These are phyloP conservation scores for Columbina picui DNA, from an alignment of 2,113 vertebrate species.

Conservation along the genomic window DNA sequence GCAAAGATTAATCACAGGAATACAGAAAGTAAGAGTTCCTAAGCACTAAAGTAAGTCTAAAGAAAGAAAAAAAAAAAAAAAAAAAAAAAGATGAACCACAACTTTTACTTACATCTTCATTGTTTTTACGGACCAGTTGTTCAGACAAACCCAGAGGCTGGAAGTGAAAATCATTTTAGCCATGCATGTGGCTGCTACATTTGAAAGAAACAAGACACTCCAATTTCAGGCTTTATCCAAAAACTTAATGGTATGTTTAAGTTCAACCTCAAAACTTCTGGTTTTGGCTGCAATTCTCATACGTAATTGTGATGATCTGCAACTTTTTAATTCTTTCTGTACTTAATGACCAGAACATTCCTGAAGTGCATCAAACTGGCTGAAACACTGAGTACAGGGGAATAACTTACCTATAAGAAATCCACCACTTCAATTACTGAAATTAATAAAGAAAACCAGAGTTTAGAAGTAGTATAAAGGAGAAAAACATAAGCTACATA, in stretches of 20 bases:
- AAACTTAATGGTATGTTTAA: not conserved
- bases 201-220: not conserved
- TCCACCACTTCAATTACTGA: not conserved
- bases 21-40: not conserved
- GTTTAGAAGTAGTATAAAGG: not conserved
- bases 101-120: not conserved
- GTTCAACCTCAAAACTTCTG: not conserved
- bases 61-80: too few species aligned
- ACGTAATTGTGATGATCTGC: not conserved
- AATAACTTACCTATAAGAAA: not conserved
- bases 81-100: too few species aligned
- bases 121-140: not conserved
- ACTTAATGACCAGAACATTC: not conserved
- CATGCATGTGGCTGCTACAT: not conserved
- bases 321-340: not conserved
- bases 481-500: not conserved
- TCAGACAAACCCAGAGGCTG: not conserved
- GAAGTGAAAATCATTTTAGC: not conserved
- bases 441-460: not conserved
- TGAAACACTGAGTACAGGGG: not conserved
- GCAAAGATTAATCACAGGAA: not conserved
- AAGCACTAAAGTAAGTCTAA: not conserved
- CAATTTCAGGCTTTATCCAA: not conserved
- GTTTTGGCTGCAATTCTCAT: not conserved
- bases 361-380: not conserved